A percentile compares a stretch with the other conserved stretches of the same genome.
phyloP scores from a whole-genome alignment of 1,140 invertebrate species.

The Listronotus bonariensis region DNA sequence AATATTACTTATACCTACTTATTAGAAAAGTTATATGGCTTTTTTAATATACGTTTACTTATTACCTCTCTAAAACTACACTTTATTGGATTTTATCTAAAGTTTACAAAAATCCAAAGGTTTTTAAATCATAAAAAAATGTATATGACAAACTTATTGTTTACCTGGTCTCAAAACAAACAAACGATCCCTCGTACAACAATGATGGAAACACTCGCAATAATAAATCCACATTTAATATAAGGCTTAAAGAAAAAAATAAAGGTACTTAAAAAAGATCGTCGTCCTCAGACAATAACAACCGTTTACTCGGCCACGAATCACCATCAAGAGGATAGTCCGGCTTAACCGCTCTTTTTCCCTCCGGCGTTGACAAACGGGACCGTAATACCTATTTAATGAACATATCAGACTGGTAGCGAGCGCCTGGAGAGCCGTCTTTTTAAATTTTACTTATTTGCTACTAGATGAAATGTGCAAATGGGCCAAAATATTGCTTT shows the following conservation, averaged over 20 bases:
- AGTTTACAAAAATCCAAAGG: too few relatives aligned
- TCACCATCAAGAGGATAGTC: constrained; percentile 33
- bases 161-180: too few relatives aligned
- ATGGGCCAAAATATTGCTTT: constrained; percentile 11
- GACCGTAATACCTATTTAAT: constrained; percentile 32
- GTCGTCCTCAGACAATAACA: constrained; percentile 26
- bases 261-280: constrained; percentile 28
- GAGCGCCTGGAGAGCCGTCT: constrained; percentile 17
- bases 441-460: constrained; percentile 36
- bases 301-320: constrained; percentile 33
- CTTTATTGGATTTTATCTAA: too few relatives aligned
- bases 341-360: constrained; percentile 34
- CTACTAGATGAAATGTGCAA: constrained; percentile 26
- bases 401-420: constrained; percentile 29
- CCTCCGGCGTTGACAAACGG: constrained; percentile 30
- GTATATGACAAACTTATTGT: too few relatives aligned
- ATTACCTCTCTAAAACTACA: too few relatives aligned
- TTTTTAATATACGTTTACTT: too few relatives aligned
- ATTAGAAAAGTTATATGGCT: too few relatives aligned
- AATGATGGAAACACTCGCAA: background rate
- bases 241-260: constrained; percentile 13
- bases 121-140: too few relatives aligned
- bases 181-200: too few relatives aligned
- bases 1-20: too few relatives aligned
- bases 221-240: constrained; percentile 20